Evolutionary conservation across 2,888 invertebrate species (phyloP), one percentile per base, ranked within the genome.

Genomic region (Monoplex corrugatus): DNA sequence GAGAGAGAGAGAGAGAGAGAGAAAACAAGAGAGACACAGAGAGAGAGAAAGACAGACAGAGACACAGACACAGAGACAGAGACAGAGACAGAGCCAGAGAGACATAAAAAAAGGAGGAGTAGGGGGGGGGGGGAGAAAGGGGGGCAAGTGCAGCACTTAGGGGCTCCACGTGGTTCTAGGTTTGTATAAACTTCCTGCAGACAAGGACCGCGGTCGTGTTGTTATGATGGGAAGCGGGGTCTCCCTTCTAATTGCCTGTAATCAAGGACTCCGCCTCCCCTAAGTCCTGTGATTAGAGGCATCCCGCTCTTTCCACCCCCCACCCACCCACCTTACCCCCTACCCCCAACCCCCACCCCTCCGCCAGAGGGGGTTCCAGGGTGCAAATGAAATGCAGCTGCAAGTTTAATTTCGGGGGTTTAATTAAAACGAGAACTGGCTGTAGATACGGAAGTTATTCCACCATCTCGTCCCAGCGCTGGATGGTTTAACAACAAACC

Each of bases 151-250:
- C 86, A 19, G 68, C 86, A 86, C 86, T 86, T 86, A 44, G 38
- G 32, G 32, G 40, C 35, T 72, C 72, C 72, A 72, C 57, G 57
- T 86, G 86, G 86, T 86, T 8, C 43, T 43, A 16, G 72, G 86
- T 86, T 86, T 86, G 86, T 57, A 44, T 86, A 86, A 86, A 86
- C 86, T 86, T 86, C 86, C 86, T 86, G 72, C 35, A 38, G 84
- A 45, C 13, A 72, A 83, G 45, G 16, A 23, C 3, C 16, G 16
- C 32, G 32, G 38, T 23, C 57, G 40, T 80, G 35, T 80, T 80
- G 80, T 80, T 80, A 80, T 80, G 80, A 80, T 80, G 80, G 80
- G 43, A 68, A 86, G 68, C 86, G 0, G 23, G 45, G 45, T 40
- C 40, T 63, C 35, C n/a, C 86, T 40, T 86, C 68, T 86, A 86